phyloP scores from a whole-genome alignment of 2,113 vertebrate genomes.

The Prochilodus magdalenae region DNA sequence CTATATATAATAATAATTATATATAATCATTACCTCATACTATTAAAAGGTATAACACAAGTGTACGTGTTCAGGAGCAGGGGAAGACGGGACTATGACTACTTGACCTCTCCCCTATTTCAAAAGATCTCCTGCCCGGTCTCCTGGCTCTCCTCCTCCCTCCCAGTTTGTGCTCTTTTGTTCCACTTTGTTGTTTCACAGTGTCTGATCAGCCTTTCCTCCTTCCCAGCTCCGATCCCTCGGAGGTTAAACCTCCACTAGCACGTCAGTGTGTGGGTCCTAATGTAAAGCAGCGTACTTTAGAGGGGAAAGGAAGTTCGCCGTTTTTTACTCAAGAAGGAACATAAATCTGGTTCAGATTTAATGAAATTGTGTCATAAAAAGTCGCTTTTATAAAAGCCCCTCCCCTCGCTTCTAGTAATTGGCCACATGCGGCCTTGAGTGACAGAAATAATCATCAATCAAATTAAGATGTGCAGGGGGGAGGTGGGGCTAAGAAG shows the following conservation, averaged over 20 bases:
- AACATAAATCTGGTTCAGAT: constrained; percentile 1
- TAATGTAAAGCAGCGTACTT: neutral
- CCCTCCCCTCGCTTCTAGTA: constrained; percentile 61
- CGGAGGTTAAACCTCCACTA: neutral
- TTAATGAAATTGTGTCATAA: neutral
- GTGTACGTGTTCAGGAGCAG: too few relatives aligned
- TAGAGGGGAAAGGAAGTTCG: constrained; percentile 8
- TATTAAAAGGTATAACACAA: too few relatives aligned
- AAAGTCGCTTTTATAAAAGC: constrained; percentile 9
- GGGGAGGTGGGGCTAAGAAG: constrained; percentile 25
- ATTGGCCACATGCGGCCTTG: constrained; percentile 84
- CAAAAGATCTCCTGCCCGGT: constrained; percentile 67
- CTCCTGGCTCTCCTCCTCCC: constrained; percentile 71
- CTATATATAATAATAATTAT: too few relatives aligned
- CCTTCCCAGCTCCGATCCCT: neutral
- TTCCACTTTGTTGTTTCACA: constrained; percentile 69
- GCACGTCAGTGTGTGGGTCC: neutral
- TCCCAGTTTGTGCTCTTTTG: constrained; percentile 69
- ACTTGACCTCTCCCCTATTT: constrained; percentile 49
- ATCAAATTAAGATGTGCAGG: constrained; percentile 77
- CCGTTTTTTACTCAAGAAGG: neutral
- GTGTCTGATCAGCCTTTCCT: constrained; percentile 17
- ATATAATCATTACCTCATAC: too few relatives aligned
- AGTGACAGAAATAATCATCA: constrained; percentile 84
- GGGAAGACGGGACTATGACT: too few relatives aligned